These are phyloP conservation scores for Oplegnathus fasciatus DNA, from an alignment of 2,113 vertebrate genomes.

Conservation along the genomic window DNA sequence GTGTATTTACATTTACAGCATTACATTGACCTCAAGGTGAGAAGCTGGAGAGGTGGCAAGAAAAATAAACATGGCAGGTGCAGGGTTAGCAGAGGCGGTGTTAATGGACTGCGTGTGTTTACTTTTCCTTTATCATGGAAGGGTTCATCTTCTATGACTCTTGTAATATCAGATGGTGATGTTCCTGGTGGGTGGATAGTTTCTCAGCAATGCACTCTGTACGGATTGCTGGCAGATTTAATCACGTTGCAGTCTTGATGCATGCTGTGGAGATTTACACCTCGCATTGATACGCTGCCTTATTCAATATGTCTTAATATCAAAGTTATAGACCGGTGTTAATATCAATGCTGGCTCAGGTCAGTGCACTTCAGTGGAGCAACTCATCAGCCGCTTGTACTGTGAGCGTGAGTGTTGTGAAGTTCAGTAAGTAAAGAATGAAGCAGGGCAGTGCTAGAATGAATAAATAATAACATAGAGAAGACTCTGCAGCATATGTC, in stretches of 20 bases:
- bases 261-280: not conserved
- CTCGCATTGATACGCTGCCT: not conserved
- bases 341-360: not conserved
- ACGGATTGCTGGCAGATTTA: not conserved
- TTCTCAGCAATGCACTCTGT: constrained; percentile 31
- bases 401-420: not conserved
- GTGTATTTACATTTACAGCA: not conserved
- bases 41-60: not conserved
- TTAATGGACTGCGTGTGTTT: not conserved
- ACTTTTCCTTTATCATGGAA: not conserved
- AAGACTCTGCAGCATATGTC: not conserved
- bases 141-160: not conserved
- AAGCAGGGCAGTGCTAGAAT: not conserved
- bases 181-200: not conserved
- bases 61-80: constrained; percentile 1
- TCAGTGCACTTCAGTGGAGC: not conserved
- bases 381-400: not conserved
- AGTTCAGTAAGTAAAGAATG: not conserved
- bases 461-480: not conserved
- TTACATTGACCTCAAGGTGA: not conserved
- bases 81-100: not conserved
- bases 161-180: not conserved
- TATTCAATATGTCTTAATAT: not conserved
- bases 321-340: not conserved
- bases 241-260: constrained; percentile 23